phyloP scores from a whole-genome alignment of 2,888 invertebrate species.

The Phasia obesa region DNA sequence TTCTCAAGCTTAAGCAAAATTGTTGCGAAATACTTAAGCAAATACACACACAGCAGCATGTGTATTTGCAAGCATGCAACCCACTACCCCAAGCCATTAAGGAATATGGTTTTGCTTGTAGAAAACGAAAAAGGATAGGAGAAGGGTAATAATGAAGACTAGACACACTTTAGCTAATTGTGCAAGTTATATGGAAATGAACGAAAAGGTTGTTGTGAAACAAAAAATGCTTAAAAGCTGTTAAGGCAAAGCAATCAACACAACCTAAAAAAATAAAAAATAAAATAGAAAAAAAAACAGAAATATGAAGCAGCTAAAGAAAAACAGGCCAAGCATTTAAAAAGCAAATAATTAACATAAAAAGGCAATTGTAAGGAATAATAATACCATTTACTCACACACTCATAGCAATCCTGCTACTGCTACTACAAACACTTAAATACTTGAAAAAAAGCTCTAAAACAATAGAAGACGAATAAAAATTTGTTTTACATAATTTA shows the following conservation, averaged over 20 bases:
- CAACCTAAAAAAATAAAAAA: conserved; percentile 41
- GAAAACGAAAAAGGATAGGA: background rate
- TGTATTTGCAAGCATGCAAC: no score
- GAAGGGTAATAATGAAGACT: conserved; percentile 60
- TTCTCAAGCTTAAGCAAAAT: conserved; percentile 1
- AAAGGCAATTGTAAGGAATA: conserved; percentile 62
- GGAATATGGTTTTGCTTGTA: background rate
- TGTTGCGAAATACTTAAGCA: conserved; percentile 4
- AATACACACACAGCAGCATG: background rate
- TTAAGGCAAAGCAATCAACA: conserved; percentile 63
- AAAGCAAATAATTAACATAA: conserved; percentile 71
- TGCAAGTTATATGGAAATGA: conserved; percentile 62
- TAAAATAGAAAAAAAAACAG: background rate
- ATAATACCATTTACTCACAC: conserved; percentile 32
- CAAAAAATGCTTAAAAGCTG: conserved; percentile 44
- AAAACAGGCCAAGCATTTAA: conserved; percentile 68
- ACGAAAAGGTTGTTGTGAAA: conserved; percentile 8
- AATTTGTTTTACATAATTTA: conserved; percentile 7
- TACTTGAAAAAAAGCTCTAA: background rate
- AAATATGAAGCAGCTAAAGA: conserved; percentile 24
- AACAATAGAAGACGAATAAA: background rate
- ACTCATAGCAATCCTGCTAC: background rate
- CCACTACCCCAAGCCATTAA: conserved; percentile 15
- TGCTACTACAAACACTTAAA: background rate
- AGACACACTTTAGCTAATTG: conserved; percentile 74